Evolutionary conservation across 2,888 invertebrate species (phyloP).

Genomic region (Thelaira solivaga): DNA sequence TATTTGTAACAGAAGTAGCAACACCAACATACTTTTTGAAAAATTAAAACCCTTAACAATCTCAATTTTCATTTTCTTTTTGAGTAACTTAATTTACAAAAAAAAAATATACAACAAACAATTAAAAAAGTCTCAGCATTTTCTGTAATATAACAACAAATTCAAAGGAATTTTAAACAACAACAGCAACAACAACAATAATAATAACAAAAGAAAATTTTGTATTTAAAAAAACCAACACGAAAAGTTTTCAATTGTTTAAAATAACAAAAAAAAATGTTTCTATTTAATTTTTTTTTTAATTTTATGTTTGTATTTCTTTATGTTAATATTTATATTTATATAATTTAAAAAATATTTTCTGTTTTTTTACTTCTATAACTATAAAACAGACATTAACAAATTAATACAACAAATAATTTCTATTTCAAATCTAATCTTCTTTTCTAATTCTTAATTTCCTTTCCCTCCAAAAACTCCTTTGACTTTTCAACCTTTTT

Average conservation of each 20-base stretch:
- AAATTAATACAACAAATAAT: conserved; percentile 60
- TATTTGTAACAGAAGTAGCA: no score
- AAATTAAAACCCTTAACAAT: no score
- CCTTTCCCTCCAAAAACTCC: conserved; percentile 60
- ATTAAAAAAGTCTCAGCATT: background rate
- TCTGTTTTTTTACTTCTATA: background rate
- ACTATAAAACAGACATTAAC: conserved; percentile 34
- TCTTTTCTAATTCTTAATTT: conserved; percentile 63
- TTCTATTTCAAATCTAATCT: conserved; percentile 66
- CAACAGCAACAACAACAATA: conserved; percentile 46
- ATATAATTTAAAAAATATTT: background rate
- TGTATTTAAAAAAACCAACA: background rate
- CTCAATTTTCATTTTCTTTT: no score
- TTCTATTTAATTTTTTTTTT: background rate
- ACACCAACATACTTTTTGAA: no score
- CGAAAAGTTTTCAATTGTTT: background rate
- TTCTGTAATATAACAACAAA: conserved; percentile 9
- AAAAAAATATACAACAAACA: background rate
- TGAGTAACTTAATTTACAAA: no score
- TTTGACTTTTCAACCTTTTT: conserved; percentile 77
- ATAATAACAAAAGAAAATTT: conserved; percentile 42
- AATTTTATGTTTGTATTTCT: background rate
- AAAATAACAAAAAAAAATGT: background rate
- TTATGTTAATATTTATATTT: conserved; percentile 4
- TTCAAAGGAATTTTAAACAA: conserved; percentile 25